These are phyloP conservation scores for Condylura cristata DNA, from an alignment of 2,113 vertebrate species.

Conservation along the genomic window DNA sequence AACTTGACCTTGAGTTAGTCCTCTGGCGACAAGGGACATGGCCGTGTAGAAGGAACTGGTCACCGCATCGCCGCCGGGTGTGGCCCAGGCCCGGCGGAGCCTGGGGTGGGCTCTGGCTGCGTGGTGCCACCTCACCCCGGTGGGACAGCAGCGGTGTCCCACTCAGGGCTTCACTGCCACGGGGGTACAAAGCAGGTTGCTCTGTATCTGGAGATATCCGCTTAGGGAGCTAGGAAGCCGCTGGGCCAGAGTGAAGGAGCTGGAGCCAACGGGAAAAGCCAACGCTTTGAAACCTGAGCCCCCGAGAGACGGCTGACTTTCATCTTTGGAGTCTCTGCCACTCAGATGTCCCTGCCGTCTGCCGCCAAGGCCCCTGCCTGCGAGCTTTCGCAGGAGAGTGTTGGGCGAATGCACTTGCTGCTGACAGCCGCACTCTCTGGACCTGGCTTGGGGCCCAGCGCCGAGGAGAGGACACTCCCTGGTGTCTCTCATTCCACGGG, in stretches of 20 bases:
- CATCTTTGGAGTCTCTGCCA: not conserved
- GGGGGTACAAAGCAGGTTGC: not conserved
- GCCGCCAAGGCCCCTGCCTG: not conserved
- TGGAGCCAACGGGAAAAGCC: not conserved
- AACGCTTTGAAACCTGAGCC: constrained; percentile 30
- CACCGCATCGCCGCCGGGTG: not conserved
- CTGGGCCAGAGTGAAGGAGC: not conserved
- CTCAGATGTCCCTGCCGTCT: not conserved
- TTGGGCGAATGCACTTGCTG: not conserved
- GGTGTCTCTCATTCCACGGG: too few species aligned
- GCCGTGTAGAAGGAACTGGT: not conserved
- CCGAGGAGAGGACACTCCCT: too few species aligned
- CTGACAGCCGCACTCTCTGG: not conserved
- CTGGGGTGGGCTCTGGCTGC: accelerated
- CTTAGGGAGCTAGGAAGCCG: not conserved
- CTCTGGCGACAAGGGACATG: not conserved
- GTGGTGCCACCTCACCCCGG: not conserved
- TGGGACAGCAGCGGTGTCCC: accelerated
- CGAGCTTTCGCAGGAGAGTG: not conserved
- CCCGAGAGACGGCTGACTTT: not conserved
- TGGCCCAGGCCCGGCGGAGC: not conserved
- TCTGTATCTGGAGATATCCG: not conserved
- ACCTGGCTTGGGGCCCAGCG: not conserved
- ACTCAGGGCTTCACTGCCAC: not conserved
- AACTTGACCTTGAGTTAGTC: not conserved